phyloP scores from a whole-genome alignment of 2,797 vertebrate species.

The Ambastaia sidthimunki region DNA sequence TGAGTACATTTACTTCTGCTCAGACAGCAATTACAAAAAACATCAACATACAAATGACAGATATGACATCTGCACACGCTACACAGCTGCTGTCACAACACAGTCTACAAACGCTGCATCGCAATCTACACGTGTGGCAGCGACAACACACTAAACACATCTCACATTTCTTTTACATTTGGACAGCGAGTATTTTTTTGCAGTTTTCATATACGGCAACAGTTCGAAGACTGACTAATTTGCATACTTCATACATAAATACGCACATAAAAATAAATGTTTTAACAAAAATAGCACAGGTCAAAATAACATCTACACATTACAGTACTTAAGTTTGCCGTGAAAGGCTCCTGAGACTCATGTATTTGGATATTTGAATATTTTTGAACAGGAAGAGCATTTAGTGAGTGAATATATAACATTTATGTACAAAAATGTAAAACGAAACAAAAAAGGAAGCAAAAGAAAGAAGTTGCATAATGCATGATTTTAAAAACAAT shows the following conservation, averaged over 20 bases:
- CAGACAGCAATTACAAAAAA: conserved; percentile 56
- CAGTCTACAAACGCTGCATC: conserved; percentile 56
- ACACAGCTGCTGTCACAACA: conserved; percentile 51
- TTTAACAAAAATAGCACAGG: conserved; percentile 64
- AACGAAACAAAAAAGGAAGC: conserved; percentile 3
- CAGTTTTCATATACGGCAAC: conserved; percentile 26
- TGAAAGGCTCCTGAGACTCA: conserved; percentile 58
- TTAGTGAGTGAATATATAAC: conserved; percentile 30
- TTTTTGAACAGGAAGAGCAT: conserved; percentile 49
- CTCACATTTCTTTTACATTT: conserved; percentile 32
- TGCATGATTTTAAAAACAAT: conserved; percentile 53
- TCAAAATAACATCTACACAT: conserved; percentile 61
- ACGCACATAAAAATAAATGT: conserved; percentile 60
- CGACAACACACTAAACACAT: conserved; percentile 32
- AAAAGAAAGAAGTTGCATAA: conserved; percentile 58
- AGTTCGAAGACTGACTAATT: conserved; percentile 24
- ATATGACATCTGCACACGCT: conserved; percentile 45
- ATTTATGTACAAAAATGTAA: conserved; percentile 55
- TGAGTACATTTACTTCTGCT: conserved; percentile 42
- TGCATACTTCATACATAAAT: conserved; percentile 57
- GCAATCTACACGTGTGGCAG: conserved; percentile 47
- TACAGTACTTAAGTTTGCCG: conserved; percentile 58
- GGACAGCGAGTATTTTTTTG: conserved; percentile 48
- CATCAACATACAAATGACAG: conserved; percentile 53
- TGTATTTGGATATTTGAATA: conserved; percentile 33